These are phyloP conservation scores for Marmota flaviventris DNA, from an alignment of 2,113 vertebrate genomes.

Conservation along the genomic window DNA sequence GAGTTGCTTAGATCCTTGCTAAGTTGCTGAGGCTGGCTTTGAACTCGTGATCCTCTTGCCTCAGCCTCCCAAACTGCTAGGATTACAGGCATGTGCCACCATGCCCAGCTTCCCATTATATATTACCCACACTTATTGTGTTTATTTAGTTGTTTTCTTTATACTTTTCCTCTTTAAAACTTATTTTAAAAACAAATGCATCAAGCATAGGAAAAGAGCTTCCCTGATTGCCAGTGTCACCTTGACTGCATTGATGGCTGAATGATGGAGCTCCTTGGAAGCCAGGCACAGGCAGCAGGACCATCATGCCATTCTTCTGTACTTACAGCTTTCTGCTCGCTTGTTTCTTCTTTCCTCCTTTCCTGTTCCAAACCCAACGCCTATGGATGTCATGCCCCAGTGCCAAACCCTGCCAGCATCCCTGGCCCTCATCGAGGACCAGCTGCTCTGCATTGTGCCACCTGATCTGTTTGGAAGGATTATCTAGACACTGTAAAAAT, in stretches of 20 bases:
- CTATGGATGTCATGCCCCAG: background rate
- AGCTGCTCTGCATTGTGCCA: background rate
- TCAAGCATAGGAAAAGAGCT: background rate
- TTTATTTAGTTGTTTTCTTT: constrained; percentile 17
- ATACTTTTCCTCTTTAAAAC: background rate
- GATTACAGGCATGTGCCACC: too few species aligned
- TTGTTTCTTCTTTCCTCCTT: background rate
- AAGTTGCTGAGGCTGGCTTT: too few species aligned
- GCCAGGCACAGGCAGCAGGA: background rate
- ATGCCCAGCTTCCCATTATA: background rate
- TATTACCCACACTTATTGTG: background rate
- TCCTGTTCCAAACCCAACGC: background rate
- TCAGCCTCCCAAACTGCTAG: too few species aligned
- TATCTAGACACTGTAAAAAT: background rate
- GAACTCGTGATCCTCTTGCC: too few species aligned
- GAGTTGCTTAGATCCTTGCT: too few species aligned
- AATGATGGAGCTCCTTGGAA: background rate
- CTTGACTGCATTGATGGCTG: background rate
- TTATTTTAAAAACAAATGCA: constrained; percentile 27
- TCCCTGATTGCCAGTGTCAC: background rate
- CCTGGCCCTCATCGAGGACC: background rate
- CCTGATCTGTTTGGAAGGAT: background rate
- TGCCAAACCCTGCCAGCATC: background rate
- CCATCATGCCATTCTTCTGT: background rate
- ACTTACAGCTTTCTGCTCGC: background rate